A percentile compares a stretch with the other conserved stretches of the same genome.
Conservation (phyloP, 1,140 invertebrate genomes). For the Apis laboriosa region DNA sequence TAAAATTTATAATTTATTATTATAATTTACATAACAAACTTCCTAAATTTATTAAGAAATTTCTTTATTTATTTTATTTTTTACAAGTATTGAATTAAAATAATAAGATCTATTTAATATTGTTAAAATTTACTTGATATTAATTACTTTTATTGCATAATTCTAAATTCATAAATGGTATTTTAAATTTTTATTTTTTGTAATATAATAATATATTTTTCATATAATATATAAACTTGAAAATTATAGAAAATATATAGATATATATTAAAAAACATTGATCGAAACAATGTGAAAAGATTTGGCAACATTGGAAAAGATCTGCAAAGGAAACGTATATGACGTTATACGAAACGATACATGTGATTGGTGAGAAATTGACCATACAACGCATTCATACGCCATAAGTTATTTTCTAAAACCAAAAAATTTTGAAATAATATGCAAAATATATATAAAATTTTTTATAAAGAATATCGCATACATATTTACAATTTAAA, state of each 20-base stretch:
- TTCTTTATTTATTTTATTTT: neutral
- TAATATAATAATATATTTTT: no score
- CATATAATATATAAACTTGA: neutral
- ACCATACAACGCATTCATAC: constrained; percentile 22
- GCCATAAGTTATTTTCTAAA: constrained; percentile 3
- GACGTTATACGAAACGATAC: neutral
- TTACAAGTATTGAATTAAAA: neutral
- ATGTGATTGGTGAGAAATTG: neutral
- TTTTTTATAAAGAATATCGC: neutral
- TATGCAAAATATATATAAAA: neutral
- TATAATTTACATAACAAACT: neutral
- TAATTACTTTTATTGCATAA: neutral
- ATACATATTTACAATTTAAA: accelerated
- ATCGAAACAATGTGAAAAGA: constrained; percentile 7
- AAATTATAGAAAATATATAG: neutral
- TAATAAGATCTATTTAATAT: neutral
- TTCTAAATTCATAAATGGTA: neutral
- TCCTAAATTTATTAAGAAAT: neutral
- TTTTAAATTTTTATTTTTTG: neutral
- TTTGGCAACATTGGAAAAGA: constrained; percentile 18
- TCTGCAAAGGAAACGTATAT: constrained; percentile 12
- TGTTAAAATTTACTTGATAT: neutral
- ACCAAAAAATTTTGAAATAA: neutral
- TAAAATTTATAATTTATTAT: neutral
- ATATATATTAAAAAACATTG: neutral